phyloP scores from a whole-genome alignment of 2,797 vertebrate genomes.

The Mastacembelus armatus region DNA sequence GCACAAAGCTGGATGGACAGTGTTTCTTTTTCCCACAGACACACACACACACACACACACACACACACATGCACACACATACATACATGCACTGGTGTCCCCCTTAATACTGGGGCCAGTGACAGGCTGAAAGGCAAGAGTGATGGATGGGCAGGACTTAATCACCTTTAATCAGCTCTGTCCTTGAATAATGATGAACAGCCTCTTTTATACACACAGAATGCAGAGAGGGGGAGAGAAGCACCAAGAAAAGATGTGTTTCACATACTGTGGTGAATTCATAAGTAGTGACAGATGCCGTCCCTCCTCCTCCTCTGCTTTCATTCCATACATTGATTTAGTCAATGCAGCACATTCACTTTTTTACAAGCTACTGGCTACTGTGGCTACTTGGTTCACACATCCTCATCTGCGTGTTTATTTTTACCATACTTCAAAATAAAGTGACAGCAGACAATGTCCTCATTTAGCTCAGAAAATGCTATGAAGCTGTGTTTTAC shows the following conservation, averaged over 20 bases:
- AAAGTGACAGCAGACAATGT: constrained; percentile 5
- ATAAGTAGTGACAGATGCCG: constrained; percentile 72
- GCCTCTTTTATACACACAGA: constrained; percentile 67
- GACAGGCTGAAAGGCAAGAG: constrained; percentile 79
- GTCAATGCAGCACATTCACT: constrained; percentile 33
- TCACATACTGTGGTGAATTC: constrained; percentile 62
- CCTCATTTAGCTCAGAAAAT: constrained; percentile 6
- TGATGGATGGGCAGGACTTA: constrained; percentile 83
- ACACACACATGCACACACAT: constrained; percentile 28
- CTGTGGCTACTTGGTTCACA: constrained; percentile 19
- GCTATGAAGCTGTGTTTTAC: neutral
- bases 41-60: constrained; percentile 5
- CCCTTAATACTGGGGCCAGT: constrained; percentile 63
- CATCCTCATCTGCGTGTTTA: neutral
- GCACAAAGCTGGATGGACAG: constrained; percentile 42
- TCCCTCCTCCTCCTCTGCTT: constrained; percentile 53
- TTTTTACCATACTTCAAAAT: constrained; percentile 14
- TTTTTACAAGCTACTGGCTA: neutral
- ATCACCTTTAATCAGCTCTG: constrained; percentile 84
- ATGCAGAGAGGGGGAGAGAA: constrained; percentile 50
- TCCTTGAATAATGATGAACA: constrained; percentile 83
- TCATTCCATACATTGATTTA: constrained; percentile 34
- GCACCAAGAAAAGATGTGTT: constrained; percentile 63
- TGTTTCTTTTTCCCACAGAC: constrained; percentile 19
- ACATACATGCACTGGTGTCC: constrained; percentile 46